Percentiles rank a stretch among this genome's conserved stretches.
These are phyloP conservation scores for Lissocephala sabroskyi DNA, from an alignment of 2,888 invertebrate species.

Conservation along the genomic window DNA sequence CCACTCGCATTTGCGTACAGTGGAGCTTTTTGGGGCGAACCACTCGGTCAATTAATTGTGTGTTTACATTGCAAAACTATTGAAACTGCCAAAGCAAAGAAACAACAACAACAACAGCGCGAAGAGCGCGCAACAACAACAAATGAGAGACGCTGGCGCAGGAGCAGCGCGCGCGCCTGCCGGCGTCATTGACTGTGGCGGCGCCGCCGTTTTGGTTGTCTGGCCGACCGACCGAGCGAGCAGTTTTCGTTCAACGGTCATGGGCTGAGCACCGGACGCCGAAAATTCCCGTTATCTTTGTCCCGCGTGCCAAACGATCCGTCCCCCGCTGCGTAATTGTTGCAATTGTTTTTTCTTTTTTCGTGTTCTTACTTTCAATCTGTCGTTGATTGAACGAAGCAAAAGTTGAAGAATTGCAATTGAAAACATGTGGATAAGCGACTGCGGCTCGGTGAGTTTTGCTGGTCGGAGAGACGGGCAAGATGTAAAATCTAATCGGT, in stretches of 20 bases:
- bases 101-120: neutral
- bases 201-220: slow-evolving; percentile 1
- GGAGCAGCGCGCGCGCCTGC: neutral
- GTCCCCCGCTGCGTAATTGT: neutral
- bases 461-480: slow-evolving; percentile 26
- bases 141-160: neutral
- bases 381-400: slow-evolving; percentile 3
- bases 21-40: neutral
- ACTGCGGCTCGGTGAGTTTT: slow-evolving; percentile 40
- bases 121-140: neutral
- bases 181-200: neutral
- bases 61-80: slow-evolving; percentile 55
- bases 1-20: no score
- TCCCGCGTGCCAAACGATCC: neutral
- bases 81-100: slow-evolving; percentile 13
- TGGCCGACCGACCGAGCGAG: slow-evolving; percentile 15
- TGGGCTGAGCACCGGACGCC: slow-evolving; percentile 48
- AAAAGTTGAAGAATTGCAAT: no score
- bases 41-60: slow-evolving; percentile 49
- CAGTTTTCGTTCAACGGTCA: slow-evolving; percentile 49
- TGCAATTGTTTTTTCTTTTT: slow-evolving; percentile 5
- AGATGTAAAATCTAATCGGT: no score
- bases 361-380: neutral
- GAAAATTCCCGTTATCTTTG: slow-evolving; percentile 33
- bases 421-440: slow-evolving; percentile 49